Evolutionary conservation across 2,797 vertebrate genomes (phyloP), one percentile per base, ranked within the genome.

Genomic region (Sciaenops ocellatus): DNA sequence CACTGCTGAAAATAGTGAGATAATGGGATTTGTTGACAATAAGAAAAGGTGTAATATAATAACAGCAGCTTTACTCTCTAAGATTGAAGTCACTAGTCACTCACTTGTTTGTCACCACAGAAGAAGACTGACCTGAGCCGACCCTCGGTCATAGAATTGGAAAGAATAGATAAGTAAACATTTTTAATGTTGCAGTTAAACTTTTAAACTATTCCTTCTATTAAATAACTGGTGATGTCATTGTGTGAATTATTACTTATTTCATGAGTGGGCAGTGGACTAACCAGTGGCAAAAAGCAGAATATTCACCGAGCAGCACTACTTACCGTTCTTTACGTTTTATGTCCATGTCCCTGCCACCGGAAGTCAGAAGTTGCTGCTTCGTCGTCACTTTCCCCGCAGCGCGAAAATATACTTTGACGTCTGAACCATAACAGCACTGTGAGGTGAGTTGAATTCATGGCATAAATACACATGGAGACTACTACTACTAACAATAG

Each of bases 371-470:
- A 16, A 9, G 1, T 24, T 9, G 5, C 8, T 16, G 3, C 20
- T 6, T 18, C 7, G 0, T 57, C 57, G 82, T 89, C 71, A 85
- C 62, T 4, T 62, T 44, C 12, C 61, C 22, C 5, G 17, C 65
- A 81, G 85, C 91, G 91, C 86, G 88, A 87, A 91, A 90, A 82
- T 62, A 5, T 0, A 52, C 12, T 72, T 68, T 63, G 3, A 11
- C 3, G 4, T 75, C 5, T 47, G 26, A 52, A 22, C 13, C 28
- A 22, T 0, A 71, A 50, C 24, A 62, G 24, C 20, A 13, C 3
- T 0, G 1, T 3, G 0, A 17, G 69, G 89, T 88, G 57, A 78
- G 70, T 24, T 42, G 0, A 20, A 47, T 46, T 24, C 12, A 5
- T 0, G 3, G 4, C 18, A 13, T 3, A 13, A 20, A 11, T 6